Base-by-base conservation (phyloP, 2,888 invertebrate species). In the Ptycholaimellus sp. region DNA sequence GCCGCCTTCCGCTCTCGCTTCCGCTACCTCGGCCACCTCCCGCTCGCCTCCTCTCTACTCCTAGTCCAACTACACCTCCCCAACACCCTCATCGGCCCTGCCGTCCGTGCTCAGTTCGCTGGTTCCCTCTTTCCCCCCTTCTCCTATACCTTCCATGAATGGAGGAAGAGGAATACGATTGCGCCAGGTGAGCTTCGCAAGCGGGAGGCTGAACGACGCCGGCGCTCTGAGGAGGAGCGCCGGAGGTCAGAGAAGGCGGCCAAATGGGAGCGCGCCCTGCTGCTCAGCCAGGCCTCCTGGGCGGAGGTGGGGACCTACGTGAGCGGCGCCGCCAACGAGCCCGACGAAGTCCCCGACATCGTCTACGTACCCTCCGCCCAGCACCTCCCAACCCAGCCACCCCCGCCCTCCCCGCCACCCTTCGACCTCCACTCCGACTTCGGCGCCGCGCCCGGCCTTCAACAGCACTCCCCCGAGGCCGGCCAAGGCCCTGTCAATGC, bases 21-120 rank as follows among this genome's bases (percentile, higher is more conserved):
- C 47, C 68, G 76, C 33, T 79, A 76, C 52, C 61, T 81, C 33
- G 70, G 74, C 37, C 90, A 93, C 60, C 66, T 93, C 49, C 87
- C 90, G 0, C 65, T 85, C 6, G 76, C 80, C 40, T 82, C 83
- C 62, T 76, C 81, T 52, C 70, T 87, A 27, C 80, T 78, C 27
- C 90, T 90, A 61, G 68, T 90, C 40, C 71, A 76, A 40, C 62
- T 93, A 35, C 68, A 68, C 42, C 67, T 87, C 2, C 71, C 72
- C 3, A 58, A 66, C 36, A 69, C 71, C 35, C 74, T 79, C 30
- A 54, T 79, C 20, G 62, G 68, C 35, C 58, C 62, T 37, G 83
- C 79, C 56, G 29, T 19, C 9, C 19, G 28, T 6, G 16, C 2
- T 27, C 9, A 11, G 2, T 28, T 35, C 18, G 29, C 19, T 19